phyloP scores from a whole-genome alignment of 2,113 vertebrate genomes.

The Aptenodytes patagonicus region DNA sequence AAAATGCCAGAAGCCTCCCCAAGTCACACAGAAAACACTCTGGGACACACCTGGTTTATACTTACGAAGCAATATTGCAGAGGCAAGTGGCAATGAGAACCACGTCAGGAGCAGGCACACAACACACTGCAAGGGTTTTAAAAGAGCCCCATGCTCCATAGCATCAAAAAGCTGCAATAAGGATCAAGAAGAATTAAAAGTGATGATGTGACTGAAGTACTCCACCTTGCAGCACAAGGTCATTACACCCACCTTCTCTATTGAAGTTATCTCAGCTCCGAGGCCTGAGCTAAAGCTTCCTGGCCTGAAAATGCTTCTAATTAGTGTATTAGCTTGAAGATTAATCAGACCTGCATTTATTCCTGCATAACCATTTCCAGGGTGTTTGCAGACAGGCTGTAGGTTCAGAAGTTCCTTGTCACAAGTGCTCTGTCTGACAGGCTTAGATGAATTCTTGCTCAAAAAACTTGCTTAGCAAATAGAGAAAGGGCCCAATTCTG shows the following conservation, averaged over 20 bases:
- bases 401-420: not conserved
- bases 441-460: not conserved
- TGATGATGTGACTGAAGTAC: not conserved
- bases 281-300: not conserved
- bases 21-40: not conserved
- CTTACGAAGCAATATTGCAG: not conserved
- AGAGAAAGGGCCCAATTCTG: not conserved
- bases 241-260: not conserved
- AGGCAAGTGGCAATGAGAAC: not conserved
- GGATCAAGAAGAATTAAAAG: constrained; percentile 26
- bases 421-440: not conserved
- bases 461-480: not conserved
- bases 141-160: not conserved
- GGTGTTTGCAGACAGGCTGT: not conserved
- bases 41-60: not conserved
- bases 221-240: not conserved
- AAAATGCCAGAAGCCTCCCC: not conserved
- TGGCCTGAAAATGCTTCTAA: not conserved
- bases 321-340: not conserved
- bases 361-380: not conserved
- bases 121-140: not conserved
- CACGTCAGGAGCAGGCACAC: not conserved
- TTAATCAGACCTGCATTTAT: not conserved
- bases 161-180: not conserved
- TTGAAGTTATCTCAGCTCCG: not conserved